phyloP scores from a whole-genome alignment of 2,888 invertebrate species.

The Watsonalla binaria region DNA sequence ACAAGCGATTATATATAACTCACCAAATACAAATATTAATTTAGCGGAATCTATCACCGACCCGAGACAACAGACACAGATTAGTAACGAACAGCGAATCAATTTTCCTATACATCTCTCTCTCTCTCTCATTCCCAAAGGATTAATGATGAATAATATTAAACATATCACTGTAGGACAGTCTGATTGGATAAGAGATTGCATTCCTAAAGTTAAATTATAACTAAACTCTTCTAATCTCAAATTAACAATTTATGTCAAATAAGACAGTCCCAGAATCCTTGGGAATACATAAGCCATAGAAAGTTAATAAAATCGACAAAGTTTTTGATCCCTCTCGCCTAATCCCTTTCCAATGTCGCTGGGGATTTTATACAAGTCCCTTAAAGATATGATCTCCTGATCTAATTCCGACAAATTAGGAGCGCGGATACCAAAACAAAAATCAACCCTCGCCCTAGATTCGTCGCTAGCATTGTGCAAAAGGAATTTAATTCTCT shows the following conservation, averaged over 20 bases:
- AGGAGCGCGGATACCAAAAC: constrained; percentile 1
- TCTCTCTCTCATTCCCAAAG: neutral
- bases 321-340: constrained; percentile 42
- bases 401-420: constrained; percentile 19
- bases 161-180: neutral
- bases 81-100: neutral
- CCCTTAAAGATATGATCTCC: constrained; percentile 35
- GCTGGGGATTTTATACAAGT: constrained; percentile 41
- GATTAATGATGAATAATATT: neutral
- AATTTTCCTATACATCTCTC: neutral
- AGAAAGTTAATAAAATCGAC: constrained; percentile 45
- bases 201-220: constrained; percentile 5
- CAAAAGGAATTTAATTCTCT: no score
- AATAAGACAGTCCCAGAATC: constrained; percentile 20
- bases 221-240: constrained; percentile 16
- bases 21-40: neutral
- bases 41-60: neutral
- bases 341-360: constrained; percentile 43
- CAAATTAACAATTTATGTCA: constrained; percentile 27
- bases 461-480: neutral
- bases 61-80: neutral
- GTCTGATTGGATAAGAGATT: no score
- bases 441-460: neutral
- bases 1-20: neutral
- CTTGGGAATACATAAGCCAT: constrained; percentile 40